These are phyloP conservation scores for Pelecanus crispus DNA, from an alignment of 2,113 vertebrate genomes.

Conservation along the genomic window DNA sequence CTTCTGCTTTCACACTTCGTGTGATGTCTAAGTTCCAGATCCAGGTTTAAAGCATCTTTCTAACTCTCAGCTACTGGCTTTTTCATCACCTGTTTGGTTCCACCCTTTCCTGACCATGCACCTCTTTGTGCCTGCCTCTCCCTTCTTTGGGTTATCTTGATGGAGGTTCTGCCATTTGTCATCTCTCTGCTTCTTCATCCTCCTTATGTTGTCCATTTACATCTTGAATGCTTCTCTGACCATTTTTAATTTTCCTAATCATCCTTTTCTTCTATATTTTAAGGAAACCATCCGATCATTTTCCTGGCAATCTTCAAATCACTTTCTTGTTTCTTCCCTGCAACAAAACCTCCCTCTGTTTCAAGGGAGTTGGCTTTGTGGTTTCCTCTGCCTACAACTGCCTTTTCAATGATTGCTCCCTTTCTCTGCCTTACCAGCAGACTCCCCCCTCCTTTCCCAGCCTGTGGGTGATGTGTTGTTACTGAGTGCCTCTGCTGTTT, in stretches of 20 bases:
- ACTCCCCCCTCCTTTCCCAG: neutral
- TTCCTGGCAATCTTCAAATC: neutral
- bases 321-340: neutral
- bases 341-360: neutral
- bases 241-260: neutral
- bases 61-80: neutral
- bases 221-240: neutral
- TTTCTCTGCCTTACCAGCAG: neutral
- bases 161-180: neutral
- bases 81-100: neutral
- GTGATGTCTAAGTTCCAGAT: neutral
- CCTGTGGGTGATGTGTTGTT: neutral
- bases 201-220: neutral
- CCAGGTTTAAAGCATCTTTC: neutral
- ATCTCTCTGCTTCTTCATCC: neutral
- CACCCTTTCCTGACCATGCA: neutral
- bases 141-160: no score
- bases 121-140: neutral
- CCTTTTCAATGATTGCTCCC: neutral
- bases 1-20: neutral
- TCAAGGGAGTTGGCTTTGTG: neutral
- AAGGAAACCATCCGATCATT: accelerated
- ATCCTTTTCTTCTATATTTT: neutral
- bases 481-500: neutral
- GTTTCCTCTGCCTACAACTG: neutral